phyloP scores from a whole-genome alignment of 2,113 vertebrate genomes.

The Aspiorhynchus laticeps region DNA sequence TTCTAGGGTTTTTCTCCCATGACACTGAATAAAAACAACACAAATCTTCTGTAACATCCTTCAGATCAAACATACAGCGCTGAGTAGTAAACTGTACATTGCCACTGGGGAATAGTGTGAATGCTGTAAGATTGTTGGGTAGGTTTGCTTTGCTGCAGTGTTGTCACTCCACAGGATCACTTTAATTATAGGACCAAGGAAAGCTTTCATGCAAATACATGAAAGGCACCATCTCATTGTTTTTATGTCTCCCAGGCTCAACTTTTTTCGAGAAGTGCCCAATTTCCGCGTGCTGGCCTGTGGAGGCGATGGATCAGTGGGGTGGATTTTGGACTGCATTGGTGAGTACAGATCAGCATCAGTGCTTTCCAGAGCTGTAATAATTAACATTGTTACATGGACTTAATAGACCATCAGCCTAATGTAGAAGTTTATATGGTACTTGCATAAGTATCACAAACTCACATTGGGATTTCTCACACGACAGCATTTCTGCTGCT shows the following conservation, averaged over 20 bases:
- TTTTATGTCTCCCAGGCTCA: constrained; percentile 76
- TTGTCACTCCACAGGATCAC: not conserved
- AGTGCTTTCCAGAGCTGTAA: not conserved
- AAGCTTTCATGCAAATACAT: not conserved
- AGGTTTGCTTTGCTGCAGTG: not conserved
- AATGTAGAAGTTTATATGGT: not conserved
- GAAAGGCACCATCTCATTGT: not conserved
- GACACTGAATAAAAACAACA: not conserved
- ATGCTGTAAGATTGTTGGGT: not conserved
- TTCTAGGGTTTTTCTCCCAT: not conserved
- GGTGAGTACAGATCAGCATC: constrained; percentile 69
- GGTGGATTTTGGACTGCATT: constrained; percentile 92
- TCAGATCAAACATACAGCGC: not conserved
- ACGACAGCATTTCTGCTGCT: not conserved
- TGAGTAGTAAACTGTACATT: not conserved
- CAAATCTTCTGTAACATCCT: not conserved
- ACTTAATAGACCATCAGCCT: not conserved
- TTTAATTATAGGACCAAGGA: not conserved
- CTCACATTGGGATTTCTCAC: not conserved
- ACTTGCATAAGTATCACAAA: no score
- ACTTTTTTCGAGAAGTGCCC: constrained; percentile 87
- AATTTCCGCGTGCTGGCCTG: constrained; percentile 86
- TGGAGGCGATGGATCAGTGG: constrained; percentile 91
- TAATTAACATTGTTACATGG: constrained; percentile 24
- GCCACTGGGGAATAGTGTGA: not conserved